Evolutionary conservation across 2,888 invertebrate species (phyloP), one percentile per base, ranked within the genome.

Genomic region (Sacculina carcini): DNA sequence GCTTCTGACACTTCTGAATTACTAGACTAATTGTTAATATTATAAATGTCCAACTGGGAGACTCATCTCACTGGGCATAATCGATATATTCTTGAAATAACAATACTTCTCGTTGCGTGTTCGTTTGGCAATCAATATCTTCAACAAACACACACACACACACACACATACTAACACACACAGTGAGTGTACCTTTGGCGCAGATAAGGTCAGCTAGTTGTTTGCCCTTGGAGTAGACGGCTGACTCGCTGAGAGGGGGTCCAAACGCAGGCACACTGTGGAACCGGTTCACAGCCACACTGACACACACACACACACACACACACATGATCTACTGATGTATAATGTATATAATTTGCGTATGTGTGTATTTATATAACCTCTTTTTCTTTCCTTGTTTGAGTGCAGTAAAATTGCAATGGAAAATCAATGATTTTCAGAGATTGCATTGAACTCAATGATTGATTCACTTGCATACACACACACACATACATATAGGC

Each of bases 191-290:
- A 74, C 73, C 69, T 77, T 94, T 94, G 52, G 90, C 84, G 61
- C 92, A 69, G 47, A 94, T 72, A 65, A 92, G 85, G 64, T 94
- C 89, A n/a, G 84, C 80, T 66, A 94, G 92, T n/a, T 78, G 75
- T 67, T 83, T 81, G 51, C 84, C 82, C 65, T 87, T 89, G 12
- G 79, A 75, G 65, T 87, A 92, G 29, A 79, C 75, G 5, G 83
- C 85, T 51, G 80, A 80, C 58, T 80, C 77, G 59, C 83, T 81
- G 58, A 94, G 79, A 0, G 87, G 84, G n/a, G 94, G 94, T 38
- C 94, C 94, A 66, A 94, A 94, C 55, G 86, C 75, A 57, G 90
- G 86, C 56, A 94, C 90, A 68, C 90, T 89, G 67, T 87, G 86
- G 56, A 89, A 89, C 58, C 92, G 66, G 52, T 72, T 71, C 19